These are phyloP conservation scores for Cheirogaleus major DNA, from an alignment of 2,797 vertebrate genomes.

Conservation along the genomic window DNA sequence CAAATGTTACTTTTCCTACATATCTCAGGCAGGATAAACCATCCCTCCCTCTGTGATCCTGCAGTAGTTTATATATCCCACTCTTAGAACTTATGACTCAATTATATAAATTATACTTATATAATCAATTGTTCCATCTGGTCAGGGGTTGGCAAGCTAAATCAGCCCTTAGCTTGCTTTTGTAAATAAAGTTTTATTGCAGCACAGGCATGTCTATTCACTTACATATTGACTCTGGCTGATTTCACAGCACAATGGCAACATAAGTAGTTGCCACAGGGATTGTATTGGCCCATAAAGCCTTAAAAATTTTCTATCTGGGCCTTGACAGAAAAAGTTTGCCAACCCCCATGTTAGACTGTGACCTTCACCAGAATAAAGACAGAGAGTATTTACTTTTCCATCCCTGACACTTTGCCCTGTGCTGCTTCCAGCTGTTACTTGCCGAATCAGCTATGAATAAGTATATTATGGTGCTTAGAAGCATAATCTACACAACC, in stretches of 20 bases:
- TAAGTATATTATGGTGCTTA: neutral
- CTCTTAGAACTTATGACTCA: neutral
- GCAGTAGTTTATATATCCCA: neutral
- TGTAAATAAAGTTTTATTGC: constrained; percentile 19
- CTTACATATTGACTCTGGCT: neutral
- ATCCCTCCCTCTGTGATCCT: neutral
- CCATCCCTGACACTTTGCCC: neutral
- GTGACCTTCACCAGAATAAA: neutral
- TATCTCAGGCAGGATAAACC: neutral
- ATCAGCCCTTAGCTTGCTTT: neutral
- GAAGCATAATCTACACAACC: neutral
- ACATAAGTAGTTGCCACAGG: neutral
- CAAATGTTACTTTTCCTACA: neutral
- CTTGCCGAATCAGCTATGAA: neutral
- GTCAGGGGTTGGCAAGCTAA: neutral
- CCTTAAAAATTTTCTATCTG: neutral
- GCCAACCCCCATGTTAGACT: neutral
- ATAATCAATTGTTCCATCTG: neutral
- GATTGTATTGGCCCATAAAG: neutral
- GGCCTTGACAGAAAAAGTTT: neutral
- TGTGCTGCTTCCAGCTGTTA: neutral
- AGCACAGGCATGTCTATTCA: neutral
- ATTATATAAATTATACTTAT: neutral
- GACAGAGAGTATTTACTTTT: neutral
- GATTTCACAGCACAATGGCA: neutral